Conservation (phyloP, 2,888 invertebrate genomes). For the Leptopterna dolabrata region DNA sequence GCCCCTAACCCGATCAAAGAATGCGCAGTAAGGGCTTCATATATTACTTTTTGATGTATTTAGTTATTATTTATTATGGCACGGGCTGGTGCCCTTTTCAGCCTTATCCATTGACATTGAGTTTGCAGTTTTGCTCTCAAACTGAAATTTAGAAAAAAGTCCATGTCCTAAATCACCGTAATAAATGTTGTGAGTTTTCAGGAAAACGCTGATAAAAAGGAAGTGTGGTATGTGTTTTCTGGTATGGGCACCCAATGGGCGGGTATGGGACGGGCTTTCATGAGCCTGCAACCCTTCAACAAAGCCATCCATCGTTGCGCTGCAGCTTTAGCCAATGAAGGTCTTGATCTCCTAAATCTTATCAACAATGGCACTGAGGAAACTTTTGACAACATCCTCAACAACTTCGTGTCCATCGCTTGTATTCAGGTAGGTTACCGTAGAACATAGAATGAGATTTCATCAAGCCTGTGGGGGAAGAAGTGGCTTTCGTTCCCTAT, state of each 20-base stretch:
- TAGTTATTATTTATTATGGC: too few relatives aligned
- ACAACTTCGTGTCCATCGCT: constrained; percentile 94
- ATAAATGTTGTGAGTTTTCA: neutral
- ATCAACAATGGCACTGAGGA: constrained; percentile 81
- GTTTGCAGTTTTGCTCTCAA: too few relatives aligned
- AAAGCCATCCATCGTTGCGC: constrained; percentile 78
- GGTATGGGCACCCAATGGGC: constrained; percentile 99
- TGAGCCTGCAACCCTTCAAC: constrained; percentile 85
- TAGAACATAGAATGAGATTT: too few relatives aligned
- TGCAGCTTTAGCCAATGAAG: constrained; percentile 80
- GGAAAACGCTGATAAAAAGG: constrained; percentile 73
- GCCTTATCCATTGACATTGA: too few relatives aligned
- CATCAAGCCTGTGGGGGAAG: neutral
- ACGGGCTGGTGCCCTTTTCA: too few relatives aligned
- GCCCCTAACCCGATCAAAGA: constrained; percentile 69
- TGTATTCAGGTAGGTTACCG: constrained; percentile 81
- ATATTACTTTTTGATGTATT: too few relatives aligned
- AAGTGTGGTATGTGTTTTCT: constrained; percentile 95
- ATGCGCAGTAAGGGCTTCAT: constrained; percentile 67
- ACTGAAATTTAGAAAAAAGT: too few relatives aligned
- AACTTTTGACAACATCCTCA: constrained; percentile 84
- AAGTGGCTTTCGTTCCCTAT: too few relatives aligned
- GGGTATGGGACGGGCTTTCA: constrained; percentile 91
- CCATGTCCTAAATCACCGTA: too few relatives aligned
- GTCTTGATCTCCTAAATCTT: constrained; percentile 83